Base-by-base conservation (phyloP, 2,888 invertebrate species). In the Cosmia trapezina region DNA sequence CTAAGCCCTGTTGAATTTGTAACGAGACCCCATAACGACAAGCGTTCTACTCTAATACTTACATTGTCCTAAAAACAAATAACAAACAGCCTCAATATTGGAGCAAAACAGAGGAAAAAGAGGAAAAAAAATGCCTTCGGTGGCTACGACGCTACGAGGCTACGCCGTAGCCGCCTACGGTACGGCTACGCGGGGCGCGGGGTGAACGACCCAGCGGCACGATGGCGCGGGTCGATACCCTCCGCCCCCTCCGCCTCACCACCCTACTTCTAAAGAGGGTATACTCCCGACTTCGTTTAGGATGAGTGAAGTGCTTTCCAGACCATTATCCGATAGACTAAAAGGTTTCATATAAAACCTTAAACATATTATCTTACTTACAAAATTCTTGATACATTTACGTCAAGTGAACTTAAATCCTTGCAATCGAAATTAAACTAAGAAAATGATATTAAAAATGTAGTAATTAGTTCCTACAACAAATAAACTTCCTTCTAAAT, bases 171-270 rank as follows among this genome's bases (percentile, higher is more conserved):
- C 67, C 64, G 81, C 80, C 89, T 92, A 92, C 91, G 91, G 81
- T 86, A 88, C 85, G 84, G 83, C 84, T 89, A 88, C 89, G 90
- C 89, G 91, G 88, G 91, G 88, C 88, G 93, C 91, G 93, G 93
- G 95, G 93, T 95, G 93, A 94, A 95, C 90, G 94, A 93, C 95
- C 95, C 88, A 87, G 87, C 86, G 90, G 88, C 89, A 89, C 90
- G 90, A 91, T 90, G 89, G 90, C 88, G 90, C 90, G 89, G 95
- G 95, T 95, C 95, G 95, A 95, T 95, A 95, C 87, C 93, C 92
- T 86, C 84, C 76, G 81, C 83, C 78, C 86, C 84, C 77, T 74
- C 78, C 72, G 53, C 83, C 76, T 81, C 80, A 78, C 73, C 82
- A 80, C 78, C 72, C 80, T 75, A 83, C 86, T 85, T 83, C 83